These are phyloP conservation scores for Pseudochirops corinnae DNA, from an alignment of 2,797 vertebrate species.

Conservation along the genomic window DNA sequence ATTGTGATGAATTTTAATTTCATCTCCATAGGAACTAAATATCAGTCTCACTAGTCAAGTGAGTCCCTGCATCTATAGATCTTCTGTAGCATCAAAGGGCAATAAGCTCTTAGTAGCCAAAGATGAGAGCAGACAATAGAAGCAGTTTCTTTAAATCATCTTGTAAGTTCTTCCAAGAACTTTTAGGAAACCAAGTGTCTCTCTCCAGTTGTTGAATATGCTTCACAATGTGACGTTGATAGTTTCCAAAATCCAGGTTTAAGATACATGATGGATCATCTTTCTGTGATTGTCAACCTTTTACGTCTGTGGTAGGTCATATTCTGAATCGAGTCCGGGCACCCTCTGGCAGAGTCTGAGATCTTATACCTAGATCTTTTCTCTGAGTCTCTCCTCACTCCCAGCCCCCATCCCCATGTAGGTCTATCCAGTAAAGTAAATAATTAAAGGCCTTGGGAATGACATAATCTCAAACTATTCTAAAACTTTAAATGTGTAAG, in stretches of 20 bases:
- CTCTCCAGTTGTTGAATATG: not conserved
- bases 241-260: not conserved
- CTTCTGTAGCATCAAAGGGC: not conserved
- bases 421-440: not conserved
- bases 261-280: not conserved
- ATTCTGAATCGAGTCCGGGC: not conserved
- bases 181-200: not conserved
- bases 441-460: not conserved
- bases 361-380: not conserved
- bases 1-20: not conserved
- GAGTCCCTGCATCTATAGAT: not conserved
- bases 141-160: not conserved
- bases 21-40: not conserved
- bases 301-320: not conserved
- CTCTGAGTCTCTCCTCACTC: not conserved
- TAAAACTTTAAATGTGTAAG: not conserved
- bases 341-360: not conserved
- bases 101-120: not conserved
- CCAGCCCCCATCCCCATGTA: not conserved
- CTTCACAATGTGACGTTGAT: not conserved
- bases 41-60: not conserved
- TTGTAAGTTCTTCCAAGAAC: not conserved
- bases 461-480: not conserved
- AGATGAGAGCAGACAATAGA: not conserved
- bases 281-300: not conserved